A percentile compares a stretch with the other conserved stretches of the same genome.
These are phyloP conservation scores for Agrotis clavis DNA, from an alignment of 2,888 invertebrate genomes.

Conservation along the genomic window DNA sequence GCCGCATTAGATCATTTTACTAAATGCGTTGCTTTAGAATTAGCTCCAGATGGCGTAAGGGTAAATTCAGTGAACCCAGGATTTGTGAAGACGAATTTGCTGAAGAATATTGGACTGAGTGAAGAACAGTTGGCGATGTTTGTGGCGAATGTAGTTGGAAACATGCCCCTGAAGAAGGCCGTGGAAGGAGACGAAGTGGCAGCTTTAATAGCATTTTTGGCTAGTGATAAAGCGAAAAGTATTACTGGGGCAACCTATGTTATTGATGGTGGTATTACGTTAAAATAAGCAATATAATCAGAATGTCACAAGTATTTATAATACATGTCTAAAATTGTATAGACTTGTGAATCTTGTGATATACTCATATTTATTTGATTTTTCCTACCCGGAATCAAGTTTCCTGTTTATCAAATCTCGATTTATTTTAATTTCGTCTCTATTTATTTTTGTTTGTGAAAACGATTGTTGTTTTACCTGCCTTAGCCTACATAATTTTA, in stretches of 20 bases:
- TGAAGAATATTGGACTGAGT: conserved; percentile 92
- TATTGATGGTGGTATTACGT: conserved; percentile 82
- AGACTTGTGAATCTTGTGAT: neutral
- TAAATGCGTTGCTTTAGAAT: conserved; percentile 96
- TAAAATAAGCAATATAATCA: conserved; percentile 66
- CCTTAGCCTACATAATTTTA: too few relatives aligned
- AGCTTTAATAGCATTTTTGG: conserved; percentile 96
- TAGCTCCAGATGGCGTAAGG: conserved; percentile 95
- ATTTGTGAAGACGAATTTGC: conserved; percentile 96
- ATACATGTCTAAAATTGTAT: neutral
- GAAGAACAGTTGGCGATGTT: conserved; percentile 94
- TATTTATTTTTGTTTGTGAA: neutral
- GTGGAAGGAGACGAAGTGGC: conserved; percentile 97
- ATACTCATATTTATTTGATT: neutral
- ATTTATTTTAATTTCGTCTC: neutral
- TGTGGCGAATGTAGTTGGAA: conserved; percentile 92
- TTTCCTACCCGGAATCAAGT: neutral
- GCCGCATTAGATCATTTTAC: conserved; percentile 98
- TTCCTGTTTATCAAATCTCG: neutral
- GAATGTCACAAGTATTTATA: neutral
- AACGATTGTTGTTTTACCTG: neutral
- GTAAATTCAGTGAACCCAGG: conserved; percentile 98
- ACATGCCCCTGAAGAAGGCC: conserved; percentile 96
- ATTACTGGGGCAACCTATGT: conserved; percentile 94
- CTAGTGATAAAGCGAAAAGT: conserved; percentile 96